Conservation (phyloP, 2,888 invertebrate genomes). For the Lepidocyrtinus sp. region DNA sequence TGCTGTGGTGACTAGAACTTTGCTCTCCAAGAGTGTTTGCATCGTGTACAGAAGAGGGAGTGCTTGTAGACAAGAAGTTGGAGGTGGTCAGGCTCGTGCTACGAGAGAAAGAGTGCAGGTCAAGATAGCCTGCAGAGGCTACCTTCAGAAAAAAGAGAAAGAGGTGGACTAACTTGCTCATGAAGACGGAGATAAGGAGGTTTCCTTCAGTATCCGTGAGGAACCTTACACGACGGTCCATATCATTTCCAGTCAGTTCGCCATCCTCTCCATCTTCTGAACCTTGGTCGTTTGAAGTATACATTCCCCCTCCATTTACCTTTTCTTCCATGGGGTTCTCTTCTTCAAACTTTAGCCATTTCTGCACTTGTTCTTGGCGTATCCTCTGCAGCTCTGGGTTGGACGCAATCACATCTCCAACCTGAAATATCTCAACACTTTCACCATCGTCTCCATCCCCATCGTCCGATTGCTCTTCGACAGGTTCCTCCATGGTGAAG, state of each 20-base stretch:
- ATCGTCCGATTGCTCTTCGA: not conserved
- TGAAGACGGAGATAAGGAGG: slow-evolving; percentile 59
- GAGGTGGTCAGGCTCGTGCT: not conserved
- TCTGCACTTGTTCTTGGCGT: slow-evolving; percentile 56
- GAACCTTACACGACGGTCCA: slow-evolving; percentile 53
- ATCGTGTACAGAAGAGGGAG: slow-evolving; percentile 6
- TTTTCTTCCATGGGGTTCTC: slow-evolving; percentile 27
- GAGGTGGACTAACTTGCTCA: slow-evolving; percentile 62
- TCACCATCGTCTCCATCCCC: slow-evolving; percentile 24
- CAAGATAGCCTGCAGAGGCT: slow-evolving; percentile 52
- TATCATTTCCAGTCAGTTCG: slow-evolving; percentile 15
- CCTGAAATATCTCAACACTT: slow-evolving; percentile 20
- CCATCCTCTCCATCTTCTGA: slow-evolving; percentile 9
- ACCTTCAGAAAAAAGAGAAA: slow-evolving; percentile 47
- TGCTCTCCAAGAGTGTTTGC: too few relatives aligned
- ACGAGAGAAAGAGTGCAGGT: slow-evolving; percentile 33
- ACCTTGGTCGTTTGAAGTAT: not conserved
- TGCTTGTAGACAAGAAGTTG: slow-evolving; percentile 13
- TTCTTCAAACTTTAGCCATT: slow-evolving; percentile 60
- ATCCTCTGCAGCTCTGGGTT: slow-evolving; percentile 62
- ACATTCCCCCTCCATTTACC: not conserved
- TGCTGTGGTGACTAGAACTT: slow-evolving; percentile 33
- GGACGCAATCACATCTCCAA: too few relatives aligned
- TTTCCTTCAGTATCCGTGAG: slow-evolving; percentile 63
- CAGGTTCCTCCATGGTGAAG: slow-evolving; percentile 22